A percentile compares a stretch with the other conserved stretches of the same genome.
phyloP scores from a whole-genome alignment of 2,113 vertebrate species.

The Sylvietta virens region DNA sequence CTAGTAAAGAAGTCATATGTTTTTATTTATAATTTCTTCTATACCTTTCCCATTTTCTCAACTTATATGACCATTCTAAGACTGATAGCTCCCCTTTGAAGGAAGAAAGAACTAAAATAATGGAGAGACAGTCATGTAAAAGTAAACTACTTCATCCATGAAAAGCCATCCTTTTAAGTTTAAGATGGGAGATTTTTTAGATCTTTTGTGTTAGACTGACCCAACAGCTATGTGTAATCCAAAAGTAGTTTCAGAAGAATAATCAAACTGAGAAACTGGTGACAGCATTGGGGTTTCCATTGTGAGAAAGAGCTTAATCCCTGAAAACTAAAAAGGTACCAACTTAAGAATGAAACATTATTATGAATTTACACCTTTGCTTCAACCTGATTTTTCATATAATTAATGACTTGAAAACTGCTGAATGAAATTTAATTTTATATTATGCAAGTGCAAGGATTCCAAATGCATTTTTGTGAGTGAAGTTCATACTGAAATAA shows the following conservation, averaged over 20 bases:
- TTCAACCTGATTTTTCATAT: not conserved
- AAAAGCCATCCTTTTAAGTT: not conserved
- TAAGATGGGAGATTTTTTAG: not conserved
- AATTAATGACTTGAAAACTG: not conserved
- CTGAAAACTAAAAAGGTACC: not conserved
- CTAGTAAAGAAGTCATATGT: not conserved
- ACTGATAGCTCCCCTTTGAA: not conserved
- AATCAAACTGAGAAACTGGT: not conserved
- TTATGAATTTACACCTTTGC: not conserved
- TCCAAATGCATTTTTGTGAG: not conserved
- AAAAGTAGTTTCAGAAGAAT: not conserved
- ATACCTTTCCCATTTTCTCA: not conserved
- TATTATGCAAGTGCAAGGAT: not conserved
- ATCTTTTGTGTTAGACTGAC: not conserved
- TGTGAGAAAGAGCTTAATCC: not conserved
- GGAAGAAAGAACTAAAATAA: not conserved
- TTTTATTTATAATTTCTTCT: not conserved
- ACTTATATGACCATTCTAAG: not conserved
- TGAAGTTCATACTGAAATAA: not conserved
- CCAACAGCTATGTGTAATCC: not conserved
- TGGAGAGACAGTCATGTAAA: not conserved
- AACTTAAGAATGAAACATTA: not conserved
- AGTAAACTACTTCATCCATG: not conserved
- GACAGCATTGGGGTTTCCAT: not conserved
- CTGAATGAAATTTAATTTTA: not conserved